phyloP scores from a whole-genome alignment of 2,113 vertebrate species.

The Columba livia region DNA sequence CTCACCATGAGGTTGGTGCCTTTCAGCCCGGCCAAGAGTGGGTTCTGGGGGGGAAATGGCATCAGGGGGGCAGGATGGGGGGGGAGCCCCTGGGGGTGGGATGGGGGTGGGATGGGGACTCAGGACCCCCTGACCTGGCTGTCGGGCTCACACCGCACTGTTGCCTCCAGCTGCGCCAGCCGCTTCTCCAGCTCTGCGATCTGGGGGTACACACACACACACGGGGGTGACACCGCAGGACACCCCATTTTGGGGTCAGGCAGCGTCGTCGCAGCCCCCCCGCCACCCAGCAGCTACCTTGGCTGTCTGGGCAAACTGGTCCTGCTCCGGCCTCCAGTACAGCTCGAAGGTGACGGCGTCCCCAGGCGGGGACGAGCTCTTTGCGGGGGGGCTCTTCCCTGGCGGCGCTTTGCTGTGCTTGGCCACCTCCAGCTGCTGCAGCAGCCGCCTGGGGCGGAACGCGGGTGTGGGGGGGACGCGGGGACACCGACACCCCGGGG shows the following conservation, averaged over 20 bases:
- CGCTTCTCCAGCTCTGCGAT: conserved; percentile 91
- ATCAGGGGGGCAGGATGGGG: background rate
- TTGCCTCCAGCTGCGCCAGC: conserved; percentile 87
- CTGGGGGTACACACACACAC: conserved; percentile 56
- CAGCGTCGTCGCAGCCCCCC: background rate
- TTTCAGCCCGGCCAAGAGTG: conserved; percentile 85
- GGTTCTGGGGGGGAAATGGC: conserved; percentile 75
- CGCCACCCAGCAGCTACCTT: conserved; percentile 74
- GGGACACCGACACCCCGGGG: no score
- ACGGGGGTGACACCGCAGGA: background rate
- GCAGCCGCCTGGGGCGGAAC: conserved; percentile 79
- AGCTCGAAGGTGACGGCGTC: conserved; percentile 88
- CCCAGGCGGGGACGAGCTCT: conserved; percentile 62
- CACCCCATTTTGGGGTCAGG: accelerated
- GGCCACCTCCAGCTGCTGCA: conserved; percentile 88
- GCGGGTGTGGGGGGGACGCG: no score
- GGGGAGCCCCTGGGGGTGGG: no score
- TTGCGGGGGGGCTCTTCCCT: conserved; percentile 45
- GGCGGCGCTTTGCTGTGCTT: conserved; percentile 72
- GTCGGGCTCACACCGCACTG: conserved; percentile 86
- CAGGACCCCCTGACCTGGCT: conserved; percentile 79
- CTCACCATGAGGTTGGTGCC: conserved; percentile 87
- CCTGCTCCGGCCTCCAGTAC: conserved; percentile 91
- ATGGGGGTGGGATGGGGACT: no score
- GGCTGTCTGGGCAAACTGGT: conserved; percentile 88